phyloP scores from a whole-genome alignment of 2,888 invertebrate species.

The Eristalinus sepulchralis region DNA sequence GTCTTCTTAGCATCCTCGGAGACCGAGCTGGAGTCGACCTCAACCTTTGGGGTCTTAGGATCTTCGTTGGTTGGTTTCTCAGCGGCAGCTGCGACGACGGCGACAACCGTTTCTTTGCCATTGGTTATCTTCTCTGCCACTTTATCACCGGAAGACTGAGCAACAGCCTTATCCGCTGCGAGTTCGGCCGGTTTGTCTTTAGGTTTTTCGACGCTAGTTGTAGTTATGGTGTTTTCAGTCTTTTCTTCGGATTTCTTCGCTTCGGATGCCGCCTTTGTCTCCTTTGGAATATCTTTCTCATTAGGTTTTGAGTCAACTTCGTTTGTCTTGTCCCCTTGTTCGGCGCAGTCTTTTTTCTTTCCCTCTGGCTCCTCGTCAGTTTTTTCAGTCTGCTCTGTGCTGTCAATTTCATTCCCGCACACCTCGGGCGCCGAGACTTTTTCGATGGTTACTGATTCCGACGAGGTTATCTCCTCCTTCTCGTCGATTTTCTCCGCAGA shows the following conservation, averaged over 20 bases:
- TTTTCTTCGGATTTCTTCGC: slow-evolving; percentile 39
- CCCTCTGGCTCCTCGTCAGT: slow-evolving; percentile 75
- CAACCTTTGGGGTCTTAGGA: neutral
- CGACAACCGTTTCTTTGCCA: slow-evolving; percentile 18
- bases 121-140: slow-evolving; percentile 19
- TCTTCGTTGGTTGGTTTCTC: slow-evolving; percentile 19
- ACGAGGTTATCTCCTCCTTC: slow-evolving; percentile 10
- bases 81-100: neutral
- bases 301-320: slow-evolving; percentile 67
- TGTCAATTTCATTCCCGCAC: slow-evolving; percentile 73
- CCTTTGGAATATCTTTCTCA: slow-evolving; percentile 61
- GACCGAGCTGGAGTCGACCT: slow-evolving; percentile 66
- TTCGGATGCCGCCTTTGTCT: slow-evolving; percentile 6
- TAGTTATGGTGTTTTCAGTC: slow-evolving; percentile 50
- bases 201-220: slow-evolving; percentile 18
- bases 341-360: slow-evolving; percentile 46
- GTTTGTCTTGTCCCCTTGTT: slow-evolving; percentile 72
- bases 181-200: slow-evolving; percentile 43
- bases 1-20: slow-evolving; percentile 45
- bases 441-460: slow-evolving; percentile 20
- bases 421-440: neutral
- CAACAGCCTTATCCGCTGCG: slow-evolving; percentile 19
- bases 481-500: slow-evolving; percentile 26
- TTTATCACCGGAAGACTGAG: slow-evolving; percentile 8
- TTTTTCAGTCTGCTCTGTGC: slow-evolving; percentile 60